Evolutionary conservation across 2,888 invertebrate species (phyloP), one percentile per base, ranked within the genome.

Genomic region (Dione vanillae): DNA sequence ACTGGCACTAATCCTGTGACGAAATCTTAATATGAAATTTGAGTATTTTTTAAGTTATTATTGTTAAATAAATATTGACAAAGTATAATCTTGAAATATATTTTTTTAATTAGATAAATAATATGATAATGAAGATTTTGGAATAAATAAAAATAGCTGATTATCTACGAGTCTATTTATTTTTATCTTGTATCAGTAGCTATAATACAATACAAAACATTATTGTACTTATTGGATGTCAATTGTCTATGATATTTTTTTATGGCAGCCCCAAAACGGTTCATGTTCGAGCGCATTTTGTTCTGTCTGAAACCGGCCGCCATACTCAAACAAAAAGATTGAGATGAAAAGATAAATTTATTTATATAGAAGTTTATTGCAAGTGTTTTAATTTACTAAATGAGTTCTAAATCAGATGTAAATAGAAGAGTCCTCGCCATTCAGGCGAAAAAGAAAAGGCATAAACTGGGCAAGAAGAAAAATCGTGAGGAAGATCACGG

Each of bases 351-450:
- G 94, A 93, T 94, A 94, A 93, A 90, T 91, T 90, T 94, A 69
- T 94, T 81, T 94, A 89, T 86, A 91, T 88, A 89, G 84, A 79
- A 86, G 88, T 88, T 91, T 89, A 87, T 88, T 88, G 87, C 86
- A 88, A 90, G 90, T 87, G 88, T 89, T 89, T 87, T 91, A 91
- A 90, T 91, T 92, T 89, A 87, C 92, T 93, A 93, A 93, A 97
- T 97, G 97, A 97, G 96, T 95, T 96, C 96, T 90, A 97, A 97
- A 95, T 96, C 96, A 93, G 97, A 97, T 94, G 97, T 97, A 94
- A 97, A 97, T 94, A 96, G 97, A 94, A 96, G 97, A 91, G 97
- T 97, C 92, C 94, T 97, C 93, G 97, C 97, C 88, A 97, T 97
- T 86, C 97, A 97, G 94, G 97, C 97, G 84, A 97, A 97, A 94